Evolutionary conservation across 35 echinoderm and acorn worm genomes (phyloP), one percentile per base, ranked within the genome.

Genomic region (Hemicentrotus pulcherrimus): DNA sequence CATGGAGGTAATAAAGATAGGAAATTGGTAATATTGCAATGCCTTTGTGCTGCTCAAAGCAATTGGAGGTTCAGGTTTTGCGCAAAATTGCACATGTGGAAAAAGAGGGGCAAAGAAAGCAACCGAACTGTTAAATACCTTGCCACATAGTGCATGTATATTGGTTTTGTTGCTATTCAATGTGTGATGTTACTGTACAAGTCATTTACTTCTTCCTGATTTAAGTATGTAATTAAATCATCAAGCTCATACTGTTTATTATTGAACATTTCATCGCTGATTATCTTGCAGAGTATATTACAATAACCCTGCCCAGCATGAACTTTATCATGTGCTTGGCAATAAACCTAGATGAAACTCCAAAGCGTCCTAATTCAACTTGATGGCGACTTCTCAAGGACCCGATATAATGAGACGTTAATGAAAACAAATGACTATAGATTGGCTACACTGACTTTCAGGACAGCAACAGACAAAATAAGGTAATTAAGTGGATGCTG

Each of bases 341-440:
- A 78, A 78, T 78, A 78, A 78, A 78, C 19, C 65, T n/a, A n/a
- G 65, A n/a, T 78, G 5, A 22, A 7, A 78, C 65, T n/a, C 65
- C 65, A 22, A 78, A 78, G 22, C 65, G 24, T n/a, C 4, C 65
- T 78, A 78, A 78, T 78, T 78, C 65, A 78, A 78, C 65, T n/a
- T 78, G 65, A 78, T 78, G 65, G 65, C 19, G 65, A n/a, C 65
- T 78, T 78, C 19, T 78, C 65, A 78, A 78, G 65, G 65, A 78
- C 65, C 65, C 28, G 15, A 78, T 28, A 15, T 78, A 78, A 78
- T 78, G 65, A 78, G 65, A 78, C 65, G 22, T 78, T 78, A 78
- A 78, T 78, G 65, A 78, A 78, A 78, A 78, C 65, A 78, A 78
- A 78, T 78, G 65, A 78, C 65, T 78, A 22, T 22, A 78, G 65